Percentiles rank a stretch among this genome's conserved stretches.
Conservation (phyloP, 1,140 invertebrate species). For the Panonychus citri region DNA sequence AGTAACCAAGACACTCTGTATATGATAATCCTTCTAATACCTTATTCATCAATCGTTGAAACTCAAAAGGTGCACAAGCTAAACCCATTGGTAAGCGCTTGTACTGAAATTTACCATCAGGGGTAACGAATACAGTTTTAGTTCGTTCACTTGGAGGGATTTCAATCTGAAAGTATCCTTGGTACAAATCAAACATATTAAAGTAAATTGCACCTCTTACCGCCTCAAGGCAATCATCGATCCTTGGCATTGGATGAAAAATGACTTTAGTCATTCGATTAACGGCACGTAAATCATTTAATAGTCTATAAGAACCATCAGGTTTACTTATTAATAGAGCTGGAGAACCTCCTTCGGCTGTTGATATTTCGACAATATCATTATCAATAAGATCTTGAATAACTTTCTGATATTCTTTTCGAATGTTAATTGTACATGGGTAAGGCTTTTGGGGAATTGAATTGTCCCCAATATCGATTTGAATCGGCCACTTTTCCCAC, state of each 20-base stretch:
- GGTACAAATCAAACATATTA: slow-evolving; percentile 4
- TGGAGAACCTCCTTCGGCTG: background rate
- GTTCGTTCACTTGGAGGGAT: background rate
- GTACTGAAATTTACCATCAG: slow-evolving; percentile 22
- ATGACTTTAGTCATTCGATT: slow-evolving; percentile 23
- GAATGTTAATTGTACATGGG: background rate
- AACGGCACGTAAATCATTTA: slow-evolving; percentile 26
- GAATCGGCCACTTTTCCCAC: background rate
- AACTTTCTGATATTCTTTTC: background rate
- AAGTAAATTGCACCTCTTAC: background rate
- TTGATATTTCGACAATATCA: background rate
- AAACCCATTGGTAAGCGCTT: background rate
- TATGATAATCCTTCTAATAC: background rate
- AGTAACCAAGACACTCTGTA: background rate
- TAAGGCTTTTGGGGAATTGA: background rate
- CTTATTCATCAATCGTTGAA: background rate
- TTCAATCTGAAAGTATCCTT: slow-evolving; percentile 9
- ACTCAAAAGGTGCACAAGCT: background rate
- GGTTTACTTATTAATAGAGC: slow-evolving; percentile 23
- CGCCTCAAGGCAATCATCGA: slow-evolving; percentile 12
- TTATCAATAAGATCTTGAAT: background rate
- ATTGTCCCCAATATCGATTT: background rate
- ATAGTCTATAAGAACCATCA: slow-evolving; percentile 24
- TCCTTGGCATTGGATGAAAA: slow-evolving; percentile 27
- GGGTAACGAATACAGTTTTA: slow-evolving; percentile 23